These are phyloP conservation scores for Temnothorax rugatulus DNA, from an alignment of 2,888 invertebrate species.

Conservation along the genomic window DNA sequence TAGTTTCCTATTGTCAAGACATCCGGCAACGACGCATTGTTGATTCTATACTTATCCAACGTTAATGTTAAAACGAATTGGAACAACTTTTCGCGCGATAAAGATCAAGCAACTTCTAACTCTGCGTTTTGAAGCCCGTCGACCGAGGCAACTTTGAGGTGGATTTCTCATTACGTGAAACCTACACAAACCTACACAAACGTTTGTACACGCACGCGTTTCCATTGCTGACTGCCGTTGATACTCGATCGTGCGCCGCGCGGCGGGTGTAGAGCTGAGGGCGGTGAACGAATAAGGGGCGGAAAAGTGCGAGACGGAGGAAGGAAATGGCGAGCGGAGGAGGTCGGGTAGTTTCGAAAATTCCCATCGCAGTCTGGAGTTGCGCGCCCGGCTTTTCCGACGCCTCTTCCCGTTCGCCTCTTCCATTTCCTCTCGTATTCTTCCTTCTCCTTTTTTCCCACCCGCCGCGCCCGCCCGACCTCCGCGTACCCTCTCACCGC, in stretches of 20 bases:
- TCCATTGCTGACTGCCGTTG: conserved; percentile 47
- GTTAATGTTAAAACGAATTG: conserved; percentile 37
- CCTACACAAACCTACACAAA: conserved; percentile 55
- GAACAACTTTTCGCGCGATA: conserved; percentile 54
- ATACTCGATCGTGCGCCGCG: conserved; percentile 50
- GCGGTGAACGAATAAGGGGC: conserved; percentile 43
- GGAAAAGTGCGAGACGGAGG: conserved; percentile 44
- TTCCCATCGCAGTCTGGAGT: conserved; percentile 64
- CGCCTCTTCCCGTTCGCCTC: conserved; percentile 65
- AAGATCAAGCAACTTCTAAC: conserved; percentile 39
- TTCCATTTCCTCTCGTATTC: conserved; percentile 70
- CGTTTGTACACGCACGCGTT: conserved; percentile 41
- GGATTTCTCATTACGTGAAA: conserved; percentile 55
- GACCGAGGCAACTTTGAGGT: conserved; percentile 42
- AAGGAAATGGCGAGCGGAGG: conserved; percentile 52
- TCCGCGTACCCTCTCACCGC: conserved; percentile 61
- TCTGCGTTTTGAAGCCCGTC: conserved; percentile 39
- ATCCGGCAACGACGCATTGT: background rate
- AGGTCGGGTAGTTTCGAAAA: conserved; percentile 66
- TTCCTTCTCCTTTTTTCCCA: conserved; percentile 56
- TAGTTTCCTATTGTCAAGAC: background rate
- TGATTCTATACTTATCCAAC: background rate
- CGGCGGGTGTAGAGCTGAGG: conserved; percentile 26
- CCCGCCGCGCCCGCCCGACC: conserved; percentile 16
- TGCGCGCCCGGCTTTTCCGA: conserved; percentile 67